Conservation (phyloP, 2,888 invertebrate species). For the Lithophane socia region DNA sequence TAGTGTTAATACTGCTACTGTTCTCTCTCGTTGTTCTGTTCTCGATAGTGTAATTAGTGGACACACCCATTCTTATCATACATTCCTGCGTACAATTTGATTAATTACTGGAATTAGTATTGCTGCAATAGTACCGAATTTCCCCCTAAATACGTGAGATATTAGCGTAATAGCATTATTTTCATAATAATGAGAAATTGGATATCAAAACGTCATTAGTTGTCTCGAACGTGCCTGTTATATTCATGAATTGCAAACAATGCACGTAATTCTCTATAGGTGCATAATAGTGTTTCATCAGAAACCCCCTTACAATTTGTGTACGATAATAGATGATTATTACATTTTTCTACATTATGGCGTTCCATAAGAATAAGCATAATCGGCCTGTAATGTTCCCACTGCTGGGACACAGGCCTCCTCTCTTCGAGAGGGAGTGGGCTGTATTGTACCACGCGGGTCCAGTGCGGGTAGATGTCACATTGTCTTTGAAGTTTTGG, state of each 20-base stretch:
- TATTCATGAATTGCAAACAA: background rate
- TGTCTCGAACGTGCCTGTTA: background rate
- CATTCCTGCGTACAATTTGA: conserved; percentile 21
- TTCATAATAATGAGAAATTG: conserved; percentile 25
- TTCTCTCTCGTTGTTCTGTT: background rate
- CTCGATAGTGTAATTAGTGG: background rate
- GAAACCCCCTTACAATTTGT: background rate
- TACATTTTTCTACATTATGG: background rate
- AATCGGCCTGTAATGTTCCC: too few relatives aligned
- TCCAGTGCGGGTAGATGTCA: too few relatives aligned
- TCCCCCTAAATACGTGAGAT: conserved; percentile 11
- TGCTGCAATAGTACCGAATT: conserved; percentile 1
- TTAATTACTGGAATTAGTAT: conserved; percentile 40
- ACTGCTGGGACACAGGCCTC: too few relatives aligned
- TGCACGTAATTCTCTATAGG: background rate
- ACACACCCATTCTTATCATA: conserved; percentile 1
- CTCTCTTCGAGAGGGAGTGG: too few relatives aligned
- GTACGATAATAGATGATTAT: background rate
- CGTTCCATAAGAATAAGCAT: too few relatives aligned
- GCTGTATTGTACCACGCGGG: too few relatives aligned
- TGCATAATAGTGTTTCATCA: background rate
- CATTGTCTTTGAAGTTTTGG: too few relatives aligned
- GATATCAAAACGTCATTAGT: conserved; percentile 5
- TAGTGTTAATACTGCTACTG: background rate
- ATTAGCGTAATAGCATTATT: conserved; percentile 25